These are phyloP conservation scores for Amazona finschi DNA, from an alignment of 2,797 vertebrate species.

Conservation along the genomic window DNA sequence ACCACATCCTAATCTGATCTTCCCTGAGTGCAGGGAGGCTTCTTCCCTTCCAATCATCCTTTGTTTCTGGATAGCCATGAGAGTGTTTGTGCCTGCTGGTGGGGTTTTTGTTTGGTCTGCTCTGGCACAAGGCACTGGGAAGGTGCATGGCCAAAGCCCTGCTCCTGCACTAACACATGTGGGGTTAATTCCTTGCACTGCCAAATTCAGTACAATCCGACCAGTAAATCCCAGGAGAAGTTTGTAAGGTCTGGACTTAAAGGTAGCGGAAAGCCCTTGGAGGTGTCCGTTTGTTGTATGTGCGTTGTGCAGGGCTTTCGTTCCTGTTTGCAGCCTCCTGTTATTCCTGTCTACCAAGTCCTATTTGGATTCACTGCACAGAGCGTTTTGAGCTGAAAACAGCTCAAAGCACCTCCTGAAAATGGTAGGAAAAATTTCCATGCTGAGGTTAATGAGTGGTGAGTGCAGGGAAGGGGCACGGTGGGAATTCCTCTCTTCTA, in stretches of 20 bases:
- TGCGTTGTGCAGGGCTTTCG: neutral
- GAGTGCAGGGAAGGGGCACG: neutral
- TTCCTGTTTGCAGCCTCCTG: neutral
- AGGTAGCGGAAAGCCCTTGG: neutral
- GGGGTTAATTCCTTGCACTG: neutral
- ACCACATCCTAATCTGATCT: neutral
- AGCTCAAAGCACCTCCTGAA: constrained; percentile 18
- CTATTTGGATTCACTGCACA: neutral
- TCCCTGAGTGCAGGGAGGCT: neutral
- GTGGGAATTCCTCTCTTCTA: neutral
- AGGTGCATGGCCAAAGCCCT: neutral
- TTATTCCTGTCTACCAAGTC: neutral
- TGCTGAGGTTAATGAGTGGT: neutral
- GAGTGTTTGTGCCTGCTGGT: fast-evolving
- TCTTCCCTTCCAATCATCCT: neutral
- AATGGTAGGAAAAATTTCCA: neutral
- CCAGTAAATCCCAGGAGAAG: neutral
- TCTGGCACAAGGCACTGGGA: fast-evolving
- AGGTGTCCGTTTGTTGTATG: neutral
- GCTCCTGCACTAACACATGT: fast-evolving
- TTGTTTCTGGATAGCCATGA: neutral
- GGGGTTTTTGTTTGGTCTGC: neutral
- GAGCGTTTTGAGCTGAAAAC: neutral
- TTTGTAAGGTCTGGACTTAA: neutral
- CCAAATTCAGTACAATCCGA: neutral